Base-by-base conservation (phyloP, 2,888 invertebrate genomes). In the Acronicta leporina region DNA sequence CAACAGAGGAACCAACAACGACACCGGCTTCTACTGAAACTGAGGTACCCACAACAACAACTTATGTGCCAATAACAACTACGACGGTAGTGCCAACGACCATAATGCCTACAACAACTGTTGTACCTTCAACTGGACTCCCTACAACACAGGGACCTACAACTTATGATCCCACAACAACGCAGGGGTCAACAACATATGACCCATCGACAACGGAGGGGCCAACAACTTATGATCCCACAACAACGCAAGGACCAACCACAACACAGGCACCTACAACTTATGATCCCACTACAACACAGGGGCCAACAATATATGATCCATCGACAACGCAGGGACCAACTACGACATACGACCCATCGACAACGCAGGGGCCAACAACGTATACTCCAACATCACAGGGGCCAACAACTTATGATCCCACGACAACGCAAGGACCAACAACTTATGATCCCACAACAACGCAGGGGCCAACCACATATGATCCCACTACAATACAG, bases 181-280 rank as follows among this genome's bases (percentile, higher is more conserved):
- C 54, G 27, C 27, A 27, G 27, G 27, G 7, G 6, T 6, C 69
- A 8, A 15, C 38, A 13, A 20, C 11, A 5, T 9, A 13, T 6
- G 38, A 10, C 0, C 44, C 53, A 11, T 20, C 53, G 1, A 56
- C 63, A 7, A 43, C 60, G 4, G 2, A 20, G 20, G 4, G 20
- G 14, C 11, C 3, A 5, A 49, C 20, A 13, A 14, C 50, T 10
- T 48, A 2, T 20, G 20, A 20, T 20, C 20, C 20, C 20, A 20
- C 64, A 16, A 67, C 58, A 1, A 54, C 45, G 9, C 20, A 48
- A 7, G 14, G 40, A 0, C 45, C 57, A 10, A 68, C 61, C 1
- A 46, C 16, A 8, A 55, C 50, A 13, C 46, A 42, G 2, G 42
- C 33, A 2, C 49, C 50, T 2, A 56, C 57, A 30, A 65, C 60